Base-by-base conservation (phyloP, 2,113 vertebrate species). In the Sarotherodon lohbergeri region DNA sequence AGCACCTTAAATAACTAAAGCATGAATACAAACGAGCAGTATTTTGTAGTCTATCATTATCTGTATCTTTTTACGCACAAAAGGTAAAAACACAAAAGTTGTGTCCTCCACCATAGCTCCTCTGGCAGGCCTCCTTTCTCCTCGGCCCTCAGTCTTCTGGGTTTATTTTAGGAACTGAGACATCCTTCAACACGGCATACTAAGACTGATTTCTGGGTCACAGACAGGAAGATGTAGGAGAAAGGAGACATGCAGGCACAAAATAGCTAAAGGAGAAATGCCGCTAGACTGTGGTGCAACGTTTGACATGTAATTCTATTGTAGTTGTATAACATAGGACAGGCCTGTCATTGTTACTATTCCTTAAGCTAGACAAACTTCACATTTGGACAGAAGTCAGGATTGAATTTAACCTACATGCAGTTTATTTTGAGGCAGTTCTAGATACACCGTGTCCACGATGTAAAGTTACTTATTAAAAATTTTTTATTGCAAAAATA, bases 71-170 rank as follows among this genome's bases (percentile, higher is more conserved):
- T 76, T 50, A 76, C 8, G 6, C 43, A 50, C 14, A 48, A 76
- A 52, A 19, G 46, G 27, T 78, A 32, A 78, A 78, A 78, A 13
- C 27, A 48, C 43, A 19, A 12, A 34, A 78, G 27, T 78, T 78
- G 10, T 1, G 5, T 78, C 46, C 27, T 50, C 16, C 4, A 2
- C 29, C 48, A 52, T 0, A 50, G 73, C 73, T 78, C 27, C 73
- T 78, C 73, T 5, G 14, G 27, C 4, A 32, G 46, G 73, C 27
- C 16, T 32, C 6, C 71, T 50, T 50, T 50, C 71, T 50, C 43
- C 6, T 43, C 66, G 0, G 22, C 41, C 1, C 1, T 50, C 46
- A 5, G 1, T 2, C 46, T 50, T 78, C 27, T 10, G 2, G 27
- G 46, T n/a, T 19, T 46, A 4, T 1, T 5, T 78, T 50, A 50